Evolutionary conservation across 2,888 invertebrate genomes (phyloP), one percentile per base, ranked within the genome.

Genomic region (Trisateles emortualis): DNA sequence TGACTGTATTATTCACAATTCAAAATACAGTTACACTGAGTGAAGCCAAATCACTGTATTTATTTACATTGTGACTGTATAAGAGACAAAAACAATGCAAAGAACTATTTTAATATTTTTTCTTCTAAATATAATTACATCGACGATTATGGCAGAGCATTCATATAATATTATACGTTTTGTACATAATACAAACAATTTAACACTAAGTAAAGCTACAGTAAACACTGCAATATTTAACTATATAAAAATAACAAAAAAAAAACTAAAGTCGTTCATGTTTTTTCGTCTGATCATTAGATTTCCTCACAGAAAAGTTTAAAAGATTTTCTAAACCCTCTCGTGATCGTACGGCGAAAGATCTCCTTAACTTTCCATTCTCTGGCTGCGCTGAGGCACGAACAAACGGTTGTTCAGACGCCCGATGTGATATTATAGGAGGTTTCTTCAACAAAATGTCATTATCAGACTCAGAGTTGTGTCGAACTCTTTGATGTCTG

Each of bases 271-370:
- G 76, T 64, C 81, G 64, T 43, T 71, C 73, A 66, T 83, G 84
- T 77, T 86, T 88, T 73, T 84, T 90, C 9, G 63, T 74, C 46
- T 80, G 84, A 30, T 87, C 85, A 47, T 80, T 79, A 30, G 76
- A 80, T 70, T 88, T 91, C 66, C 83, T 82, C 48, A 83, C 74
- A 9, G 89, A 80, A 30, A 90, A 86, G 73, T 82, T 87, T 14
- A 92, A 78, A 29, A 92, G 82, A 67, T 88, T 90, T 65, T 91
- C 92, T 48, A 92, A 77, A 11, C 92, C 91, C 70, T 92, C 92
- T 16, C 92, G 81, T 40, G 92, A 92, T 16, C 92, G 78, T 9
- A 92, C 92, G 6, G 88, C 89, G 61, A 92, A 90, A 6, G 92
- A 92, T 72, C 89, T 83, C 64, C 92, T 78, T 36, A 92, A 66